phyloP scores from a whole-genome alignment of 2,888 invertebrate species.

The Cacoxenus indagator region DNA sequence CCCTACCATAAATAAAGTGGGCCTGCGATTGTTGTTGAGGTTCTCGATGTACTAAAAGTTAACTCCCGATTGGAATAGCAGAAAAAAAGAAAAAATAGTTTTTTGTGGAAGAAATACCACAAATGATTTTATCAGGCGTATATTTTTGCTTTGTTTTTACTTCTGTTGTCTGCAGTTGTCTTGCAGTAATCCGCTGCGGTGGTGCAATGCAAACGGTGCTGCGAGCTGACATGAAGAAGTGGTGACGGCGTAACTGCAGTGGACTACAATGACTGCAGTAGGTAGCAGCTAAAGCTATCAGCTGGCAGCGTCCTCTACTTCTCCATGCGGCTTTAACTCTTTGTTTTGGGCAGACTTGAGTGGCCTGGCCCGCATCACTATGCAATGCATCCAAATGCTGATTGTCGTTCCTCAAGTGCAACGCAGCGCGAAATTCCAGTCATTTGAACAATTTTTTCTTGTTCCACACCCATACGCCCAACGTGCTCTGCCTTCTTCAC shows the following conservation, averaged over 20 bases:
- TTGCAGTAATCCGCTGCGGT: background rate
- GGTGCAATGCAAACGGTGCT: background rate
- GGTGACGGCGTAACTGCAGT: no score
- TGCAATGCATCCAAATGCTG: conserved; percentile 18
- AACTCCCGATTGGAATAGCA: no score
- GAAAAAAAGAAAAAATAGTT: no score
- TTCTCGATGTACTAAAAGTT: no score
- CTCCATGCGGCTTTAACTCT: background rate
- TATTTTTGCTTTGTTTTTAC: background rate
- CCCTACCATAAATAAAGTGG: background rate
- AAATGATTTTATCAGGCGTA: background rate
- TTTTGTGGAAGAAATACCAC: background rate
- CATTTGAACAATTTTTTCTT: conserved; percentile 63
- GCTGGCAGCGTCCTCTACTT: background rate
- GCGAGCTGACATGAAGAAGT: background rate
- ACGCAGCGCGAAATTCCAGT: conserved; percentile 65
- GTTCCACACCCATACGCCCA: conserved; percentile 42
- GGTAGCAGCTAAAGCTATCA: no score
- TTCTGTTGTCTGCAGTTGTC: background rate
- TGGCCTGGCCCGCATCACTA: conserved; percentile 9
- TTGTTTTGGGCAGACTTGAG: background rate
- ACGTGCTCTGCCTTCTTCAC: no score
- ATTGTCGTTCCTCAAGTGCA: conserved; percentile 48
- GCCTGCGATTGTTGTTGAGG: no score
- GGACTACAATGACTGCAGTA: no score